Evolutionary conservation across 2,113 vertebrate species (phyloP), one percentile per base, ranked within the genome.

Genomic region (Pygoscelis adeliae): DNA sequence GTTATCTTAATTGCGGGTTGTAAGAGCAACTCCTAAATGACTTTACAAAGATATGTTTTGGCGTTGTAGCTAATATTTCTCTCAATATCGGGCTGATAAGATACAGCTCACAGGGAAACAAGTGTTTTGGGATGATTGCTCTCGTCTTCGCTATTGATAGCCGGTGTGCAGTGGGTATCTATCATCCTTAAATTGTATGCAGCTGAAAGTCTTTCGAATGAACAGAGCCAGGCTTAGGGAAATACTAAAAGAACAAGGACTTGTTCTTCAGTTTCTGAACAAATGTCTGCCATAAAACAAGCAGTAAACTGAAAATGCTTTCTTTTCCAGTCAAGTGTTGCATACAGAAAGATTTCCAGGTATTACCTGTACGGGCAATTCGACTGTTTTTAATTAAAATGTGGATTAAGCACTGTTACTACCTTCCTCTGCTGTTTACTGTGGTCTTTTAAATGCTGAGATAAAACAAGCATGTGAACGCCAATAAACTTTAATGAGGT

Each of bases 351-450:
- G 42, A 34, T 93, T 71, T 83, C 62, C 89, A 55, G 46, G 14
- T 87, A 22, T 80, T 90, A 78, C 34, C 76, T 70, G 0, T 36
- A n/a, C 0, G 3, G 50, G 50, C 49, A 94, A 16, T 89, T 93
- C 61, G 72, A 3, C 26, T 87, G 85, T 9, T 95, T 94, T 94
- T 87, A 87, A 95, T 96, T 94, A 97, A 81, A 72, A 34, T 12
- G 40, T 27, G 2, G 7, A 46, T 78, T 90, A 47, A 73, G 23
- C 23, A 3, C 67, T 55, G 42, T 50, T 83, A 22, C 22, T 79
- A 1, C 59, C 52, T 94, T 74, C 30, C 15, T 21, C 29, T 80
- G 58, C 70, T 91, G 29, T 62, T 93, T 72, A 19, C 58, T 83
- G 25, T 22, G 50, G 8, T 56, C 63, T 71, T 69, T 70, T 38